Percentiles rank a stretch among this genome's conserved stretches.
Evolutionary conservation across 2,797 vertebrate genomes (phyloP).

Genomic region (Sphenodon punctatus): DNA sequence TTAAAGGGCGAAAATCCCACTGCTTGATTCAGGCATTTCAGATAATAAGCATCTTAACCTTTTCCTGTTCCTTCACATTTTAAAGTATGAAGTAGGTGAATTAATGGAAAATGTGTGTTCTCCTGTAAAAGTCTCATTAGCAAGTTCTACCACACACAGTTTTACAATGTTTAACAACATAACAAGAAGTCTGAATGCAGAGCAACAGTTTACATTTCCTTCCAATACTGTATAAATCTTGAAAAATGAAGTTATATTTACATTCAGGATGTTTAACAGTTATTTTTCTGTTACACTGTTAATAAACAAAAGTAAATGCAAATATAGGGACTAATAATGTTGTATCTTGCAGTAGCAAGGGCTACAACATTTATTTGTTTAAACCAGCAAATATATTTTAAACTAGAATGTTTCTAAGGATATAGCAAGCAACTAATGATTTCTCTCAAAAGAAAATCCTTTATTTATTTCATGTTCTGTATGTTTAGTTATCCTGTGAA

Average conservation of each 20-base stretch:
- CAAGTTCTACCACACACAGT: not conserved
- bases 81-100: slow-evolving; percentile 24
- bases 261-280: too few species aligned
- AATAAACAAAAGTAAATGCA: slow-evolving; percentile 15
- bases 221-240: slow-evolving; percentile 8
- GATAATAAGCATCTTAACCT: slow-evolving; percentile 19
- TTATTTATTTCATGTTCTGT: slow-evolving; percentile 20
- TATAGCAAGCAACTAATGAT: slow-evolving; percentile 6
- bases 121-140: slow-evolving; percentile 42
- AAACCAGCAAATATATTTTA: fast-evolving
- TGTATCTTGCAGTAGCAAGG: not conserved
- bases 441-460: slow-evolving; percentile 22
- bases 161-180: not conserved
- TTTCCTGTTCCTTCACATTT: slow-evolving; percentile 36
- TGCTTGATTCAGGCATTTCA: slow-evolving; percentile 1
- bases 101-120: slow-evolving; percentile 37
- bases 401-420: slow-evolving; percentile 2
- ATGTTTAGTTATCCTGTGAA: slow-evolving; percentile 10
- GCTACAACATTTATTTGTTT: not conserved
- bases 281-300: slow-evolving; percentile 1
- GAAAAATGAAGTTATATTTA: slow-evolving; percentile 7
- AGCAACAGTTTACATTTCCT: slow-evolving; percentile 30
- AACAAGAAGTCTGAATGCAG: slow-evolving; percentile 7
- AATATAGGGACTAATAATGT: not conserved
- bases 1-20: slow-evolving; percentile 13